Conservation (phyloP, 2,797 vertebrate genomes). For the Eupleurogrammus muticus region DNA sequence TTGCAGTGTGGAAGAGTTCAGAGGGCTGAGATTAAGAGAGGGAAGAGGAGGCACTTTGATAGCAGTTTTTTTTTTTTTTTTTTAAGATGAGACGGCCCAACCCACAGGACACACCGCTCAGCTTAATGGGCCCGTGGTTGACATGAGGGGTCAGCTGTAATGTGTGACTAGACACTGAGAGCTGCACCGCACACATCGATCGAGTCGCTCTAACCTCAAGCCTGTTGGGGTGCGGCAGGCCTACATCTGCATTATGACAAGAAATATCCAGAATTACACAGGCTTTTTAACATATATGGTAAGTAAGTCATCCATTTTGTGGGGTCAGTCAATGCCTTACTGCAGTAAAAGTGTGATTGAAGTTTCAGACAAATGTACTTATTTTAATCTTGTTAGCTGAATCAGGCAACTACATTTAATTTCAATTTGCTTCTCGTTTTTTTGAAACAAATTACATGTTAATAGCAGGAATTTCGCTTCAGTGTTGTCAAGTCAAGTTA, state of each 20-base stretch:
- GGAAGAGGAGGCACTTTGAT: not conserved
- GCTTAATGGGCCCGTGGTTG: conserved; percentile 3
- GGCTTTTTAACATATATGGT: not conserved
- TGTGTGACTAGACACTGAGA: conserved; percentile 2
- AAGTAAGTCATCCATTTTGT: not conserved
- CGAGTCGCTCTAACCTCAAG: not conserved
- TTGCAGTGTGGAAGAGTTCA: conserved; percentile 33
- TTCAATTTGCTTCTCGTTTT: not conserved
- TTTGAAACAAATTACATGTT: not conserved
- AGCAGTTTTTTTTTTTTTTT: no score
- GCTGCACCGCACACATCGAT: no score
- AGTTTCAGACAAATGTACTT: not conserved
- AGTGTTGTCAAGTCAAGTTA: not conserved
- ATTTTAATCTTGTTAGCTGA: not conserved
- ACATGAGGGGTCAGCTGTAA: conserved; percentile 7
- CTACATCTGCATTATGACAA: no score
- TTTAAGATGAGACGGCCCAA: not conserved
- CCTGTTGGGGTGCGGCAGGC: not conserved
- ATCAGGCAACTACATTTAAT: not conserved
- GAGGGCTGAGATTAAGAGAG: not conserved
- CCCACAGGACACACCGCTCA: not conserved
- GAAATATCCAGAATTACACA: not conserved
- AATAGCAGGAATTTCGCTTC: not conserved
- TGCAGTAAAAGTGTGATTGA: not conserved
- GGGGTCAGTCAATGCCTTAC: not conserved